These are phyloP conservation scores for Acrobasis repandana DNA, from an alignment of 2,888 invertebrate genomes.

Conservation along the genomic window DNA sequence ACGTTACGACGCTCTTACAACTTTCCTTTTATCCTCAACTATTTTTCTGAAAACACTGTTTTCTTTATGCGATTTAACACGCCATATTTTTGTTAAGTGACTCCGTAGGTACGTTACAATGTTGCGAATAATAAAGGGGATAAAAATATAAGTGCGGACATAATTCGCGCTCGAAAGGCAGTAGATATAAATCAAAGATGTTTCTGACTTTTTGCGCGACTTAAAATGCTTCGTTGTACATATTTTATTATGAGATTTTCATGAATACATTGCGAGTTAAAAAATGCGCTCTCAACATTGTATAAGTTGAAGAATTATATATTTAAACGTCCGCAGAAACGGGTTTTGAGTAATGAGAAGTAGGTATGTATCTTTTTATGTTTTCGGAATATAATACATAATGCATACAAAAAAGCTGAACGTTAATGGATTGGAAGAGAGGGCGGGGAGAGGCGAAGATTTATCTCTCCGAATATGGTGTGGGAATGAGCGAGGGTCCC, in stretches of 20 bases:
- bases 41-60: constrained; percentile 80
- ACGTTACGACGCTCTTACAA: constrained; percentile 76
- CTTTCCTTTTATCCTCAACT: constrained; percentile 76
- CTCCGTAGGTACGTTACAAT: constrained; percentile 63
- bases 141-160: constrained; percentile 68
- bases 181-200: constrained; percentile 73
- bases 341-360: constrained; percentile 33
- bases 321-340: constrained; percentile 28
- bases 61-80: constrained; percentile 79
- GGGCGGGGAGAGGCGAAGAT: constrained; percentile 65
- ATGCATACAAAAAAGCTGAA: constrained; percentile 41
- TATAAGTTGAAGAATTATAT: constrained; percentile 38
- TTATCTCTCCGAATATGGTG: constrained; percentile 73
- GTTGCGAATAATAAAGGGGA: constrained; percentile 71
- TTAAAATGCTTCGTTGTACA: constrained; percentile 57
- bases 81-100: constrained; percentile 78
- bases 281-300: constrained; percentile 54
- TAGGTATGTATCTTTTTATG: constrained; percentile 23
- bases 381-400: constrained; percentile 30
- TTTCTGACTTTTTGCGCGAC: constrained; percentile 60
- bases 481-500: constrained; percentile 57
- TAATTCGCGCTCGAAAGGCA: constrained; percentile 62
- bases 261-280: constrained; percentile 59
- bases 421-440: constrained; percentile 59
- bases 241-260: constrained; percentile 62